Percentiles rank a stretch among this genome's conserved stretches.
Evolutionary conservation across 1,140 invertebrate genomes (phyloP).

Genomic region (Scaptomyza graminum): DNA sequence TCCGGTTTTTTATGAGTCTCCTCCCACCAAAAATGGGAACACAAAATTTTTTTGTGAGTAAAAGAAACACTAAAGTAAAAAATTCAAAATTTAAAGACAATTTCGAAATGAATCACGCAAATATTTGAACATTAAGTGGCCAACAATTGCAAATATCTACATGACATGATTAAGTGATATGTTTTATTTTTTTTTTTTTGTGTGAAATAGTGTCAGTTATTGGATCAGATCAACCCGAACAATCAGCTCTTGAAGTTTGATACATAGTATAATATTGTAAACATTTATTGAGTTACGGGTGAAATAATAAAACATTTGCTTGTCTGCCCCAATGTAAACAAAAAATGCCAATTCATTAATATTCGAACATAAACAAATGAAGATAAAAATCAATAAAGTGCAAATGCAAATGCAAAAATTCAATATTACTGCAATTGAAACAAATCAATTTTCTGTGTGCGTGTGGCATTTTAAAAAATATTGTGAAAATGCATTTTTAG

Average conservation of each 20-base stretch:
- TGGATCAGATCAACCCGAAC: neutral
- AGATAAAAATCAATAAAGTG: neutral
- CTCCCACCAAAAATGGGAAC: constrained; percentile 28
- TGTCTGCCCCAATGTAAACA: constrained; percentile 12
- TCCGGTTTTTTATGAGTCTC: constrained; percentile 36
- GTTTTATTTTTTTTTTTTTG: neutral
- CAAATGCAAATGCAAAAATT: neutral
- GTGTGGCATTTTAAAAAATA: neutral
- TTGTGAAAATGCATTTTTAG: neutral
- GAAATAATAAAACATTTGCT: constrained; percentile 12
- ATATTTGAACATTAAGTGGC: constrained; percentile 39
- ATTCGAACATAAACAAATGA: constrained; percentile 13
- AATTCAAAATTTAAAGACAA: neutral
- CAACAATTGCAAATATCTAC: constrained; percentile 37
- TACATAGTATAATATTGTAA: neutral
- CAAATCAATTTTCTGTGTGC: neutral
- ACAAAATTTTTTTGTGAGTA: constrained; percentile 51
- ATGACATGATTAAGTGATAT: constrained; percentile 21
- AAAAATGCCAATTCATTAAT: neutral
- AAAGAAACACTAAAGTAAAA: constrained; percentile 32
- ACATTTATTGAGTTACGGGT: constrained; percentile 11
- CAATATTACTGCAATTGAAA: neutral
- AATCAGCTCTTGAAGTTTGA: too few species aligned
- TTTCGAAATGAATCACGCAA: neutral
- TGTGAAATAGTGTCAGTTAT: neutral